phyloP scores from a whole-genome alignment of 2,888 invertebrate species.

The Drosophila antonietae region DNA sequence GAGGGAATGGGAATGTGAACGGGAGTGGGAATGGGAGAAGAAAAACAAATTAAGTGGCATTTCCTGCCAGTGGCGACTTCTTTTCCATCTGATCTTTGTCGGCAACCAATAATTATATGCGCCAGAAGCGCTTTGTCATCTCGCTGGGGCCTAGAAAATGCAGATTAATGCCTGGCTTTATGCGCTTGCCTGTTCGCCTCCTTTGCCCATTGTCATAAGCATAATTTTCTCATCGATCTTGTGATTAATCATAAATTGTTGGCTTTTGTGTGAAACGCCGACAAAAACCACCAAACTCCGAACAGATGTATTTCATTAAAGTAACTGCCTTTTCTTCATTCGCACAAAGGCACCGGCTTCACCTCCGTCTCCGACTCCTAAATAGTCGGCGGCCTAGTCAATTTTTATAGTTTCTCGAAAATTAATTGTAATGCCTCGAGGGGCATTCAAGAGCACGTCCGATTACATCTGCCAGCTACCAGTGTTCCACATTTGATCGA shows the following conservation, averaged over 20 bases:
- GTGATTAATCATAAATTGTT: slow-evolving; percentile 79
- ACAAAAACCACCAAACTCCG: slow-evolving; percentile 39
- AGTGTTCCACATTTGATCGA: slow-evolving; percentile 79
- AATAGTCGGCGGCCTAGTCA: slow-evolving; percentile 13
- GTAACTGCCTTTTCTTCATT: slow-evolving; percentile 51
- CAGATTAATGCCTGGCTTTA: slow-evolving; percentile 30
- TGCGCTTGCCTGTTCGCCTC: slow-evolving; percentile 26
- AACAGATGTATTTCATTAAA: slow-evolving; percentile 77
- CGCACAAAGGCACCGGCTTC: slow-evolving; percentile 45
- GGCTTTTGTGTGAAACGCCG: slow-evolving; percentile 49
- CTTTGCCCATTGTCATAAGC: slow-evolving; percentile 67
- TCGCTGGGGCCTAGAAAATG: slow-evolving; percentile 68
- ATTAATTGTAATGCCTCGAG: slow-evolving; percentile 70
- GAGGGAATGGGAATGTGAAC: neutral
- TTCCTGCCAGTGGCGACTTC: slow-evolving; percentile 74
- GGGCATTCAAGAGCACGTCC: slow-evolving; percentile 57
- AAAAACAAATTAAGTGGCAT: slow-evolving; percentile 80
- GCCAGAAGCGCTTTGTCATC: slow-evolving; percentile 79
- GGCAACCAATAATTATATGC: slow-evolving; percentile 78
- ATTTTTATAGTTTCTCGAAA: slow-evolving; percentile 40
- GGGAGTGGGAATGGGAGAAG: slow-evolving; percentile 15
- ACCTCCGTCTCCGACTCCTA: neutral
- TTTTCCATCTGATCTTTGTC: slow-evolving; percentile 68
- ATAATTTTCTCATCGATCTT: slow-evolving; percentile 81
- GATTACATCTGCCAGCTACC: slow-evolving; percentile 80